These are phyloP conservation scores for Ethmia dodecea DNA, from an alignment of 2,888 invertebrate genomes.

Conservation along the genomic window DNA sequence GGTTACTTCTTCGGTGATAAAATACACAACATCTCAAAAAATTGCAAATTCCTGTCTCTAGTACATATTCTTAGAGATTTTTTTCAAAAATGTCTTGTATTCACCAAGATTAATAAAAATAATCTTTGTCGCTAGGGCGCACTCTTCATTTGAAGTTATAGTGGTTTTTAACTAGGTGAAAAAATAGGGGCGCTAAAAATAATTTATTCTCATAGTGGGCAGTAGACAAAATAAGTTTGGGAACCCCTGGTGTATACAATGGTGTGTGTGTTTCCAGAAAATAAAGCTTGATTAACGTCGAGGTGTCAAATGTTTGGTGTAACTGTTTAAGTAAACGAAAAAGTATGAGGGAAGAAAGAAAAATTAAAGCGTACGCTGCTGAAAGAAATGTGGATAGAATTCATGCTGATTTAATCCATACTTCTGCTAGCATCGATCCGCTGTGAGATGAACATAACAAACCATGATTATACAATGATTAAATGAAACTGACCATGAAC, in stretches of 20 bases:
- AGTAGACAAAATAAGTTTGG: no score
- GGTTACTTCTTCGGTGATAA: no score
- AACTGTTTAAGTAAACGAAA: conserved; percentile 37
- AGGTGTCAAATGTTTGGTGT: conserved; percentile 81
- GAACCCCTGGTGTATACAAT: no score
- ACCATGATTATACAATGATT: conserved; percentile 24
- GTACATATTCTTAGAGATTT: no score
- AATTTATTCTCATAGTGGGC: no score
- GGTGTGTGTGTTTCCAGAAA: conserved; percentile 80
- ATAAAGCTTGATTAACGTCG: conserved; percentile 79
- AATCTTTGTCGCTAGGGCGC: no score
- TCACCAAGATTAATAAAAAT: no score
- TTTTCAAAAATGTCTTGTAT: no score
- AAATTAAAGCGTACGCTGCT: conserved; percentile 43
- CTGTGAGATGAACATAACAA: conserved; percentile 29
- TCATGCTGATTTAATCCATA: conserved; percentile 60
- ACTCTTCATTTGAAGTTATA: no score
- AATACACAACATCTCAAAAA: no score
- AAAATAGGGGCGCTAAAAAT: background rate
- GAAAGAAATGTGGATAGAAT: conserved; percentile 42
- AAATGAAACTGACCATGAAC: conserved; percentile 73
- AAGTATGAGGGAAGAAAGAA: conserved; percentile 26
- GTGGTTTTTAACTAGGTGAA: no score
- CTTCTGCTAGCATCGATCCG: conserved; percentile 40
- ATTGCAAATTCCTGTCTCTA: no score